phyloP scores from a whole-genome alignment of 2,113 vertebrate species.

The Limanda limanda region DNA sequence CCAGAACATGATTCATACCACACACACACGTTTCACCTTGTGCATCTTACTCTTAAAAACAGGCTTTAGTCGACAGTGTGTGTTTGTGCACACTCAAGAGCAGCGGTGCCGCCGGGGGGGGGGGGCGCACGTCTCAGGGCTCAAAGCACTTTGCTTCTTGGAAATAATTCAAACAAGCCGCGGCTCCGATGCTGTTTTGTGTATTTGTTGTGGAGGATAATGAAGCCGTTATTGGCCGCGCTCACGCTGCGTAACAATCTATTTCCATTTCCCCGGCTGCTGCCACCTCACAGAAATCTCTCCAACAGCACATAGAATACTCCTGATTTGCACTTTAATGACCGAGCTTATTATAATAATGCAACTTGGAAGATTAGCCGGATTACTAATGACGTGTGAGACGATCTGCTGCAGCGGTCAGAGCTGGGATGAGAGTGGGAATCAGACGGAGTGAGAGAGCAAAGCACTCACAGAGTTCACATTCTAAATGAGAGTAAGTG shows the following conservation, averaged over 20 bases:
- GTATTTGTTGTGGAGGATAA: slow-evolving; percentile 58
- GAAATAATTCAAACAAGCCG: slow-evolving; percentile 62
- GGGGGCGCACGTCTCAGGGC: slow-evolving; percentile 22
- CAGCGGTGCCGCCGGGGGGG: not conserved
- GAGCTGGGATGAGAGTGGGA: no score
- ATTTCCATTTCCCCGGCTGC: slow-evolving; percentile 26
- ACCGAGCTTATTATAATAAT: not conserved
- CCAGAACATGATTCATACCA: not conserved
- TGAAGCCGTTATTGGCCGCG: slow-evolving; percentile 50
- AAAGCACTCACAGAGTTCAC: not conserved
- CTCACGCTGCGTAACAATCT: slow-evolving; percentile 31
- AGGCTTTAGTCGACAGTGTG: slow-evolving; percentile 24
- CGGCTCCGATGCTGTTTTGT: slow-evolving; percentile 45
- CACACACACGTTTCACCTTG: slow-evolving; percentile 38
- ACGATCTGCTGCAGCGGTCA: not conserved
- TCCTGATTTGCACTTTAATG: slow-evolving; percentile 4
- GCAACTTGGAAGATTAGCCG: not conserved
- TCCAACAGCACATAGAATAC: not conserved
- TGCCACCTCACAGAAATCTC: slow-evolving; percentile 6
- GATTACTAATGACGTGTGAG: not conserved
- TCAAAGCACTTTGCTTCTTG: slow-evolving; percentile 50
- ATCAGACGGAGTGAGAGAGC: not conserved
- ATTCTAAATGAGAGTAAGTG: not conserved
- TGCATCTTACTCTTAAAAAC: slow-evolving; percentile 22
- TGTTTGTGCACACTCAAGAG: slow-evolving; percentile 15